These are phyloP conservation scores for Cryptocephalus moraei DNA, from an alignment of 2,888 invertebrate genomes.

Conservation along the genomic window DNA sequence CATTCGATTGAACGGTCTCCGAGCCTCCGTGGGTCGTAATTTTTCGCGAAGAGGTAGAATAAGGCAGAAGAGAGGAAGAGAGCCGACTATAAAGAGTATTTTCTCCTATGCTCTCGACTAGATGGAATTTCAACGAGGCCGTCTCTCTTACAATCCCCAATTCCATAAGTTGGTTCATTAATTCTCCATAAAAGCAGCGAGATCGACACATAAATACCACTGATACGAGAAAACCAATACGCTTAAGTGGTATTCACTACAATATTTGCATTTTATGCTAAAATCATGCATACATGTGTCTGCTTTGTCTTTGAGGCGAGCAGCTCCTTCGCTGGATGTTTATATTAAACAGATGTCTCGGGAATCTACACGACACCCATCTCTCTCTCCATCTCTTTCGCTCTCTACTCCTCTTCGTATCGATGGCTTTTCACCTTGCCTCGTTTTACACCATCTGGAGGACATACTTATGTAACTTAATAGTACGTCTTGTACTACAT, in stretches of 20 bases:
- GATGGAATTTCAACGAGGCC: too few species aligned
- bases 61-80: too few species aligned
- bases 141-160: neutral
- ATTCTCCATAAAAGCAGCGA: conserved; percentile 4
- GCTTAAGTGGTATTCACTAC: neutral
- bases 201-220: conserved; percentile 8
- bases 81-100: too few species aligned
- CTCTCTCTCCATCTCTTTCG: too few species aligned
- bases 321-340: neutral
- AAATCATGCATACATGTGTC: neutral
- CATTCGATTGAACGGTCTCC: too few species aligned
- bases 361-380: neutral
- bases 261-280: neutral
- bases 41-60: too few species aligned
- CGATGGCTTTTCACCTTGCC: neutral
- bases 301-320: neutral
- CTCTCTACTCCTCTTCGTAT: neutral
- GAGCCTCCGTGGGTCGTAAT: too few species aligned
- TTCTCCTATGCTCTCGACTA: too few species aligned
- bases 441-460: neutral
- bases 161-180: conserved; percentile 4
- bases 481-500: neutral
- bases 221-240: neutral
- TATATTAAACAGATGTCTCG: neutral
- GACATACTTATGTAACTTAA: neutral